Evolutionary conservation across 1,140 invertebrate genomes (phyloP).

Genomic region (Eciton burchellii): DNA sequence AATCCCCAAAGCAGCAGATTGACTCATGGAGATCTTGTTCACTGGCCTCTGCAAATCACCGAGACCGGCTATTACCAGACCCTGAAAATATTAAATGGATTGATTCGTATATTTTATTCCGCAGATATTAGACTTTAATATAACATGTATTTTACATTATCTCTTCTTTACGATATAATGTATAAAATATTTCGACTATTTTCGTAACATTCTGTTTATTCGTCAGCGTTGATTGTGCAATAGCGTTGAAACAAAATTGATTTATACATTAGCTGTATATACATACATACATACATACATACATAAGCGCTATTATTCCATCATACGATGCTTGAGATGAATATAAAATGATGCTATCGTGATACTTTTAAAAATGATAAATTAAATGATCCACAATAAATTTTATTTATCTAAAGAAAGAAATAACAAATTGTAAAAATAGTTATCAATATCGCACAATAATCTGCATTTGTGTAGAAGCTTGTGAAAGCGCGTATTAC

Average conservation of each 20-base stretch:
- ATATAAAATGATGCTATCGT: no score
- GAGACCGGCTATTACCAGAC: conserved; percentile 95
- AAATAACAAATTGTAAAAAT: background rate
- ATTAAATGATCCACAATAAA: background rate
- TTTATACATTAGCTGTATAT: no score
- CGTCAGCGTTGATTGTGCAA: conserved; percentile 33
- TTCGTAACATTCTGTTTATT: conserved; percentile 35
- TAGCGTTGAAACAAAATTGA: conserved; percentile 33
- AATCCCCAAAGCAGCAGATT: conserved; percentile 92
- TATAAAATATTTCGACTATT: conserved; percentile 52
- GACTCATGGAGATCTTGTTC: conserved; percentile 94
- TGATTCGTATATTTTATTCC: background rate
- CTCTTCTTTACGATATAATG: background rate
- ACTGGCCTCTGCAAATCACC: conserved; percentile 96
- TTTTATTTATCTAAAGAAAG: background rate
- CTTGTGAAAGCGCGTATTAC: background rate
- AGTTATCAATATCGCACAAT: background rate
- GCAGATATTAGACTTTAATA: background rate
- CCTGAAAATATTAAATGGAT: conserved; percentile 85
- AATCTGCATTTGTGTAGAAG: background rate
- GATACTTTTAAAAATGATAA: background rate
- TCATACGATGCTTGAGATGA: background rate
- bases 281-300: background rate
- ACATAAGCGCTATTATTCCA: background rate
- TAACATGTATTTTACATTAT: background rate